phyloP scores from a whole-genome alignment of 2,888 invertebrate species.

The Heteromurus nitidus region DNA sequence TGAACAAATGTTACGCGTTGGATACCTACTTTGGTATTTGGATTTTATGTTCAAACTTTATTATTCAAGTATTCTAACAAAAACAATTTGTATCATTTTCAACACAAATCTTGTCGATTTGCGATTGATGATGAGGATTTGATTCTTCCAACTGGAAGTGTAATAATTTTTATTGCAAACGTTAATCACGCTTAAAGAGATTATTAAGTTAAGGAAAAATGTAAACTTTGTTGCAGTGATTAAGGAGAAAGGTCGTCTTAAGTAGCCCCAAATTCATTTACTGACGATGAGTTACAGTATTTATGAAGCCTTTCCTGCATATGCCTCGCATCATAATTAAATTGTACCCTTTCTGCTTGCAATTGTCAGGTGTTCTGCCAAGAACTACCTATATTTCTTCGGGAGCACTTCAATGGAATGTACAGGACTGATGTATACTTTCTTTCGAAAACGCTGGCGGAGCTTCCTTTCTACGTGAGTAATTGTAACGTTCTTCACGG shows the following conservation, averaged over 20 bases:
- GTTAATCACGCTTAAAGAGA: too few species aligned
- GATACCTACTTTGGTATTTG: too few species aligned
- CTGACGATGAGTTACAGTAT: too few species aligned
- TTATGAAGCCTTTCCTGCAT: not conserved
- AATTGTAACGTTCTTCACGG: not conserved
- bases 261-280: not conserved
- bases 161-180: too few species aligned
- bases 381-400: constrained; percentile 90
- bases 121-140: too few species aligned
- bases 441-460: constrained; percentile 91
- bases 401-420: constrained; percentile 92
- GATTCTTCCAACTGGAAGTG: too few species aligned
- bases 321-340: not conserved
- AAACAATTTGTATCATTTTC: too few species aligned
- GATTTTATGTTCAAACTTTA: too few species aligned
- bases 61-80: too few species aligned
- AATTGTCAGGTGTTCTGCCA: constrained; percentile 87
- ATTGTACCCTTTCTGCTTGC: not conserved
- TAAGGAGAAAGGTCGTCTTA: too few species aligned
- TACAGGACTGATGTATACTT: constrained; percentile 94
- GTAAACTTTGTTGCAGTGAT: not conserved
- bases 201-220: not conserved
- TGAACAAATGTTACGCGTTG: too few species aligned
- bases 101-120: too few species aligned
- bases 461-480: constrained; percentile 87